Evolutionary conservation across 2,888 invertebrate species (phyloP).

Genomic region (Netelia melanura): DNA sequence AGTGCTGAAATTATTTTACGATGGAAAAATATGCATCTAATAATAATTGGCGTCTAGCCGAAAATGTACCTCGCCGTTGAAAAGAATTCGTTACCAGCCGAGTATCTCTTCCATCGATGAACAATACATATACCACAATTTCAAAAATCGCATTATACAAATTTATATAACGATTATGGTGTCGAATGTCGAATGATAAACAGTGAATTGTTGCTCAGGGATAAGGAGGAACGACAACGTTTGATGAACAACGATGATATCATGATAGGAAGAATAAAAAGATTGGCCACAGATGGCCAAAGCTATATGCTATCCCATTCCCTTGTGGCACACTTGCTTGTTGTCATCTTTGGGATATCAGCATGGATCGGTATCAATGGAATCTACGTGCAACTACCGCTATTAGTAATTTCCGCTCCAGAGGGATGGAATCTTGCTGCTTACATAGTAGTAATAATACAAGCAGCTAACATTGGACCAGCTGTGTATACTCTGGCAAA

Average conservation of each 20-base stretch:
- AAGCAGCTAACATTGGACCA: slow-evolving; percentile 92
- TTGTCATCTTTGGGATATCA: slow-evolving; percentile 91
- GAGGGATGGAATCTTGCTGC: slow-evolving; percentile 95
- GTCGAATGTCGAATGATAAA: not conserved
- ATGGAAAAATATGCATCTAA: too few species aligned
- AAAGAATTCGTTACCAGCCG: too few species aligned
- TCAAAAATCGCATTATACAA: not conserved
- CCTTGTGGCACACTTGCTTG: slow-evolving; percentile 88
- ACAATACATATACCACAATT: not conserved
- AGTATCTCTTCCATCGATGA: too few species aligned
- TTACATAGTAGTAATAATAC: slow-evolving; percentile 92
- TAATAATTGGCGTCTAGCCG: too few species aligned
- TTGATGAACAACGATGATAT: slow-evolving; percentile 40
- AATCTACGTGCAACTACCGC: slow-evolving; percentile 93
- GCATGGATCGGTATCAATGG: slow-evolving; percentile 96
- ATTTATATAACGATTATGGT: not conserved
- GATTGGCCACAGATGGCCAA: not conserved
- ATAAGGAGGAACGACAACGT: slow-evolving; percentile 21
- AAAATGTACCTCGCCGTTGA: too few species aligned
- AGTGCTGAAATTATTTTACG: too few species aligned
- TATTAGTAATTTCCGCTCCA: slow-evolving; percentile 91
- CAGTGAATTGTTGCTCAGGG: slow-evolving; percentile 50
- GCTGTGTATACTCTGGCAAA: slow-evolving; percentile 87
- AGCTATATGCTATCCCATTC: slow-evolving; percentile 38
- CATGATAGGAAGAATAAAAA: slow-evolving; percentile 34